A percentile compares a stretch with the other conserved stretches of the same genome.
Conservation (phyloP, 1,140 invertebrate genomes). For the Antheraea mylitta region DNA sequence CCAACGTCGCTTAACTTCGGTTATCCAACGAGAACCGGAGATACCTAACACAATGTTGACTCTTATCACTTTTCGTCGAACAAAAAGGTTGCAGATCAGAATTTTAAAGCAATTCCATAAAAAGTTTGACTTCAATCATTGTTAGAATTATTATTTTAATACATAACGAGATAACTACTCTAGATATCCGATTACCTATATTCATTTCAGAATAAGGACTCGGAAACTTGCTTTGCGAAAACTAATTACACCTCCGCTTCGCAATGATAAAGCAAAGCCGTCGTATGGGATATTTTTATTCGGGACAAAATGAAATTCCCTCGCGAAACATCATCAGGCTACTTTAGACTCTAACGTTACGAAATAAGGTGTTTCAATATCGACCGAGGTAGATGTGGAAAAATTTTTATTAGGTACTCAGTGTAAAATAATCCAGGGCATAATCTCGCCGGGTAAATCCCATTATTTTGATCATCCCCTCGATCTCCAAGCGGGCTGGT, state of each 20-base stretch:
- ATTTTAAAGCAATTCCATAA: too few relatives aligned
- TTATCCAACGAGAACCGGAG: too few relatives aligned
- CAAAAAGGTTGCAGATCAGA: too few relatives aligned
- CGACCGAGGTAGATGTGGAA: slow-evolving; percentile 27
- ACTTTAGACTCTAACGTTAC: slow-evolving; percentile 26
- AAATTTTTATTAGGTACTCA: slow-evolving; percentile 55
- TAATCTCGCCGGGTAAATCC: slow-evolving; percentile 77
- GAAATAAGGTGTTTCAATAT: not conserved
- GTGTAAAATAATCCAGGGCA: slow-evolving; percentile 72
- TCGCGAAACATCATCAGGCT: slow-evolving; percentile 7
- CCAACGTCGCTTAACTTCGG: too few relatives aligned
- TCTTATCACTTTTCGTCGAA: too few relatives aligned
- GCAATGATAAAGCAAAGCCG: slow-evolving; percentile 77
- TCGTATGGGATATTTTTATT: slow-evolving; percentile 76
- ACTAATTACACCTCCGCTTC: slow-evolving; percentile 73
- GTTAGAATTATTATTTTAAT: too few relatives aligned
- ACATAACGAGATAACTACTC: too few relatives aligned
- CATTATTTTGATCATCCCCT: slow-evolving; percentile 73
- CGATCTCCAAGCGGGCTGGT: slow-evolving; percentile 32
- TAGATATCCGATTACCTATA: not conserved
- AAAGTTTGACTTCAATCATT: too few relatives aligned
- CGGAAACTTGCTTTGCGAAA: slow-evolving; percentile 59
- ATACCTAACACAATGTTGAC: too few relatives aligned
- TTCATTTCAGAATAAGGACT: slow-evolving; percentile 42
- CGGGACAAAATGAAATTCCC: slow-evolving; percentile 71